A percentile compares a stretch with the other conserved stretches of the same genome.
Conservation (phyloP, 2,888 invertebrate genomes). For the Ditula angustiorana region DNA sequence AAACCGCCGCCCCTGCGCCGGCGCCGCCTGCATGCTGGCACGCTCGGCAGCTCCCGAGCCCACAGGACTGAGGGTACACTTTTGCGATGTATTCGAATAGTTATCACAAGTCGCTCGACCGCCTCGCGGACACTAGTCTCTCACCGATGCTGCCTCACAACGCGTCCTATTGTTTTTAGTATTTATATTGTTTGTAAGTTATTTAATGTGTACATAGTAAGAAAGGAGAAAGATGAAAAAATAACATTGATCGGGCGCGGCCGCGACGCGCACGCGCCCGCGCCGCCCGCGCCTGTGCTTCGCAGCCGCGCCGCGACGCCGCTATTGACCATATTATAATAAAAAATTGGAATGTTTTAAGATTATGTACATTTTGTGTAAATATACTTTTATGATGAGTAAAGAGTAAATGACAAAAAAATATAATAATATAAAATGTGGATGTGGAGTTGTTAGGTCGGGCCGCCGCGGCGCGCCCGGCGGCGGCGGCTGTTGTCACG, state of each 20-base stretch:
- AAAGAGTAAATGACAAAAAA: constrained; percentile 81
- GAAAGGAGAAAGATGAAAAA: constrained; percentile 64
- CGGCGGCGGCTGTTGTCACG: background rate
- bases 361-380: constrained; percentile 73
- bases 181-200: constrained; percentile 82
- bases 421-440: constrained; percentile 47
- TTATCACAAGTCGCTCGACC: constrained; percentile 36
- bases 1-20: constrained; percentile 28
- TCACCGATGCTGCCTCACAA: constrained; percentile 51
- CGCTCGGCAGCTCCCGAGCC: background rate
- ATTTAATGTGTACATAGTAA: constrained; percentile 81
- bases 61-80: constrained; percentile 38
- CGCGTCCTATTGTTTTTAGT: constrained; percentile 74
- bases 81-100: constrained; percentile 32
- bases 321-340: constrained; percentile 29
- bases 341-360: constrained; percentile 66
- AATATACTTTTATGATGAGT: constrained; percentile 76
- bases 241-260: constrained; percentile 53
- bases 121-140: constrained; percentile 44
- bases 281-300: background rate
- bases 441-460: constrained; percentile 46
- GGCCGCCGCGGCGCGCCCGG: constrained; percentile 4
- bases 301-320: background rate
- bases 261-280: background rate
- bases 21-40: constrained; percentile 2